Evolutionary conservation across 2,113 vertebrate genomes (phyloP), one percentile per base, ranked within the genome.

Genomic region (Prunella himalayana): DNA sequence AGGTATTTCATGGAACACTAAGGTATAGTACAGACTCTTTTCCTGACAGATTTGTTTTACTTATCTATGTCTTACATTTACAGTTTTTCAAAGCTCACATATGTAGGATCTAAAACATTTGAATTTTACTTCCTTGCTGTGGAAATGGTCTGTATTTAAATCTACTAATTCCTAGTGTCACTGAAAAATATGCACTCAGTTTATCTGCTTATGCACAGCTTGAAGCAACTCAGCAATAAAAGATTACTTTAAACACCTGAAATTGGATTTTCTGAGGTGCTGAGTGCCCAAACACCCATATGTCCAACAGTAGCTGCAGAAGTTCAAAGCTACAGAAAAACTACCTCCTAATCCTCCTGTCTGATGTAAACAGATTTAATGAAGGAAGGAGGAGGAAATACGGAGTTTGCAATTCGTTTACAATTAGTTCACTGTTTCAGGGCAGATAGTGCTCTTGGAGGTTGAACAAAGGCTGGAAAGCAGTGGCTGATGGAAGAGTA

Each of bases 91-190:
- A 92, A 95, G 90, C 76, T 88, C 28, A 56, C 37, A 15, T 66
- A 64, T 3, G 4, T 81, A 59, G 12, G 71, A 81, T 66, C 81
- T 20, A 61, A 97, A 86, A 70, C 1, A 2, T 73, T 45, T 92
- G 22, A 81, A 51, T 78, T 88, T 86, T 86, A 83, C 44, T 88
- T 95, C 16, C 31, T 47, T 57, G 31, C 6, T 68, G 44, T 53
- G 42, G 44, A 59, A 95, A 57, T 60, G 33, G 56, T 90, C 64
- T 88, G 44, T n/a, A 88, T 86, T 93, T 86, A 90, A 86, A 96
- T 86, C 79, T 85, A 68, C 33, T 94, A 88, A 94, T 86, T 94
- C 51, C 61, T 86, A 78, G 49, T 56, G 64, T 66, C 41, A 71
- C 76, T 69, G 86, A 39, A 93, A 90, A 90, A 90, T 56, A 86